A percentile compares a stretch with the other conserved stretches of the same genome.
Evolutionary conservation across 2,113 vertebrate genomes (phyloP).

Genomic region (Leiothrix lutea): DNA sequence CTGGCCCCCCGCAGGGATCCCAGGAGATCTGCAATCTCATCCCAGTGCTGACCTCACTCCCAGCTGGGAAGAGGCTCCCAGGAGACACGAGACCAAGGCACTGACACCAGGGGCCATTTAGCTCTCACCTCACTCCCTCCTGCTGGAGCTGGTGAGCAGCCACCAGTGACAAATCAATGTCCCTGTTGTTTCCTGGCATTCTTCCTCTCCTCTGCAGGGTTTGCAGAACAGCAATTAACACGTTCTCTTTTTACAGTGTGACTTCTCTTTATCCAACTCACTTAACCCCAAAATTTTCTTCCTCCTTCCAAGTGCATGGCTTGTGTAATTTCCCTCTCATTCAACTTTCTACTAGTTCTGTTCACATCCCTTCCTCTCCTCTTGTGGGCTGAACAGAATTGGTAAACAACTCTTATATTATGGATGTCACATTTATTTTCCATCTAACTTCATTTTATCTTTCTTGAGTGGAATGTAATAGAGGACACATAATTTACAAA

Average conservation of each 20-base stretch:
- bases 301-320: neutral
- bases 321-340: slow-evolving; percentile 6
- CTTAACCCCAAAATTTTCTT: neutral
- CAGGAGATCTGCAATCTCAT: neutral
- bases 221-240: slow-evolving; percentile 25
- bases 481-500: slow-evolving; percentile 45
- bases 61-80: neutral
- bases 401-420: slow-evolving; percentile 43
- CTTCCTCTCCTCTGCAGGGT: slow-evolving; percentile 9
- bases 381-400: neutral
- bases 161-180: neutral
- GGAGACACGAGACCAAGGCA: neutral
- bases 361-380: neutral
- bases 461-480: slow-evolving; percentile 47
- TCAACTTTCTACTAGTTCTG: neutral
- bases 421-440: slow-evolving; percentile 65
- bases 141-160: neutral
- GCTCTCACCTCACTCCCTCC: slow-evolving; percentile 21
- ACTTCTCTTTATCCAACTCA: neutral
- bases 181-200: slow-evolving; percentile 1
- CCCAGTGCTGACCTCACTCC: neutral
- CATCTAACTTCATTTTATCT: slow-evolving; percentile 57
- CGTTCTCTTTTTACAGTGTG: neutral
- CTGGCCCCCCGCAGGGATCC: neutral
- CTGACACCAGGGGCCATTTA: neutral